phyloP scores from a whole-genome alignment of 2,888 invertebrate genomes.

The Ligdia adustata region DNA sequence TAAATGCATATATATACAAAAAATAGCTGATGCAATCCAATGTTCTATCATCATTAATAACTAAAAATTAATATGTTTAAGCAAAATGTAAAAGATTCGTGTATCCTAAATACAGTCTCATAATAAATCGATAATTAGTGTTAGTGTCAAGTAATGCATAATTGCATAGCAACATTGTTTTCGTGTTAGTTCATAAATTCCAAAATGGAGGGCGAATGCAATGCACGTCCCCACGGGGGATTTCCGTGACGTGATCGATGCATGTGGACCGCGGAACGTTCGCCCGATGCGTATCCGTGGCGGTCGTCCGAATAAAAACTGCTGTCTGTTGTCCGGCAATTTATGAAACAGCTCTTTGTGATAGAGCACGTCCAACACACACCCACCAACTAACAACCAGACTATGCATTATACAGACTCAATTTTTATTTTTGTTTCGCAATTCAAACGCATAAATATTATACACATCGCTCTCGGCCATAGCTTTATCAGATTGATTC shows the following conservation, averaged over 20 bases:
- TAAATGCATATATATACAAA: too few relatives aligned
- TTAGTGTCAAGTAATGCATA: too few relatives aligned
- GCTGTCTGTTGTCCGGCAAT: constrained; percentile 47
- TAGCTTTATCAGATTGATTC: not conserved
- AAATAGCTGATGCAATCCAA: too few relatives aligned
- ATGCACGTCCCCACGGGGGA: constrained; percentile 41
- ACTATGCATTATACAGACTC: constrained; percentile 11
- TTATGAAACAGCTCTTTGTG: constrained; percentile 56
- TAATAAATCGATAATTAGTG: too few relatives aligned
- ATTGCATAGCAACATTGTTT: constrained; percentile 7
- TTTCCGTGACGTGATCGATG: constrained; percentile 53
- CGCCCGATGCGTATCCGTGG: constrained; percentile 24
- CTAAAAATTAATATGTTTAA: too few relatives aligned
- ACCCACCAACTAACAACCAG: constrained; percentile 4
- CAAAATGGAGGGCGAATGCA: constrained; percentile 39
- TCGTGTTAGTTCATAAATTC: constrained; percentile 1
- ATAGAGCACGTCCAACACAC: constrained; percentile 35
- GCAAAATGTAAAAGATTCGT: too few relatives aligned
- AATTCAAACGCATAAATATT: not conserved
- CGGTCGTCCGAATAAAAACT: constrained; percentile 44
- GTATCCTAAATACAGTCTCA: too few relatives aligned
- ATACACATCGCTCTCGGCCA: not conserved
- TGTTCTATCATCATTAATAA: too few relatives aligned
- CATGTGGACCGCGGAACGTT: constrained; percentile 34
- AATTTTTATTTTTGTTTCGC: constrained; percentile 4